Conservation (phyloP, 2,888 invertebrate species). For the Arge pagana region DNA sequence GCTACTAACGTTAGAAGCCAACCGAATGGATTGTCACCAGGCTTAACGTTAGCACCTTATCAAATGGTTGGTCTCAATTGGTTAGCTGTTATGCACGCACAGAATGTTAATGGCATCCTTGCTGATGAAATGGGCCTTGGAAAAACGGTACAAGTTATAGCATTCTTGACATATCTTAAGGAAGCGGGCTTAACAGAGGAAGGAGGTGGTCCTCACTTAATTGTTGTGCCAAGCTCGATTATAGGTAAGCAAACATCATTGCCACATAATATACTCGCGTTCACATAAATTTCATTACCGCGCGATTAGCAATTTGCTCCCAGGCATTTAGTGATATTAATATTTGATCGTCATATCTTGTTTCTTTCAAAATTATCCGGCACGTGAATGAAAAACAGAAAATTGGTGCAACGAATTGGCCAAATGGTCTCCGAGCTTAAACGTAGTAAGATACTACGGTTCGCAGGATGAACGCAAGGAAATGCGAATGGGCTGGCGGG, state of each 20-base stretch:
- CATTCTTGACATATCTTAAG: conserved; percentile 87
- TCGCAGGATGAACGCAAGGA: conserved; percentile 80
- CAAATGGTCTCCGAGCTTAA: conserved; percentile 78
- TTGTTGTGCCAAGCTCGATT: conserved; percentile 96
- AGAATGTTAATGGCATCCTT: conserved; percentile 90
- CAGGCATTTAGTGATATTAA: neutral
- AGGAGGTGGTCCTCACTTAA: conserved; percentile 77
- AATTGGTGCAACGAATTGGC: conserved; percentile 82
- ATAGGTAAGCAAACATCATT: conserved; percentile 65
- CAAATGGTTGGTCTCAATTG: conserved; percentile 91
- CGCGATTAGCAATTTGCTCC: neutral
- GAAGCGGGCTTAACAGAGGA: conserved; percentile 69
- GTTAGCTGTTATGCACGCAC: conserved; percentile 86
- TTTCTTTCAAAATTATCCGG: conserved; percentile 13
- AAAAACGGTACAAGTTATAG: conserved; percentile 92
- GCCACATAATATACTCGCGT: no score
- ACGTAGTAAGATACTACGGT: conserved; percentile 89
- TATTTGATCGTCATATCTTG: conserved; percentile 4
- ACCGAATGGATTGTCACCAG: conserved; percentile 69
- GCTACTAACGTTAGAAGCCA: conserved; percentile 73
- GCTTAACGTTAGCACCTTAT: conserved; percentile 79
- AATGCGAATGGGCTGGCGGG: conserved; percentile 76
- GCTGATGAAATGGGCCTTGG: conserved; percentile 98
- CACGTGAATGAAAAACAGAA: conserved; percentile 63
- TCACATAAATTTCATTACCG: no score